A percentile compares a stretch with the other conserved stretches of the same genome.
Evolutionary conservation across 1,140 invertebrate species (phyloP).

Genomic region (Pogonomyrmex barbatus): DNA sequence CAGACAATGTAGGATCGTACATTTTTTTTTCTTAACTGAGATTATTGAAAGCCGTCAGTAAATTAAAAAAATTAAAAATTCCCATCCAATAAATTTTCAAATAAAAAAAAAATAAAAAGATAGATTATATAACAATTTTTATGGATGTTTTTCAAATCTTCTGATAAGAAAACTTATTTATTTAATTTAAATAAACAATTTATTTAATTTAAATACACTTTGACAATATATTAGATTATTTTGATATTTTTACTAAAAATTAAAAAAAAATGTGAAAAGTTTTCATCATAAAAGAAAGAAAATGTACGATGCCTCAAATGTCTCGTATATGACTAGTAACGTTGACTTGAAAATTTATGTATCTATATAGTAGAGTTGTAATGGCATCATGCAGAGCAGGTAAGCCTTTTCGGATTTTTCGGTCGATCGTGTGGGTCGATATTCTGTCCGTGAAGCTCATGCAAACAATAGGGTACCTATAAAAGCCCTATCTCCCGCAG

Average conservation of each 20-base stretch:
- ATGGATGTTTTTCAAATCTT: neutral
- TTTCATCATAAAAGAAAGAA: slow-evolving; percentile 17
- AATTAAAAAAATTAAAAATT: neutral
- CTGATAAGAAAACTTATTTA: neutral
- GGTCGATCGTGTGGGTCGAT: slow-evolving; percentile 75
- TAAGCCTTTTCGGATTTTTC: slow-evolving; percentile 73
- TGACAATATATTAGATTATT: neutral
- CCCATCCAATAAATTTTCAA: neutral
- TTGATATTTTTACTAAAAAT: neutral
- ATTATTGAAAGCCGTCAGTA: neutral
- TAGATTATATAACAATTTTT: neutral
- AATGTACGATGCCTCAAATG: slow-evolving; percentile 38
- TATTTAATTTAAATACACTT: neutral
- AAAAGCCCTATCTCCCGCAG: slow-evolving; percentile 93
- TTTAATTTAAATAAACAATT: slow-evolving; percentile 7
- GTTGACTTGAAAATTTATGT: slow-evolving; percentile 48
- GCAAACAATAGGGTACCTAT: slow-evolving; percentile 84
- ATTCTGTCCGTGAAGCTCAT: slow-evolving; percentile 76
- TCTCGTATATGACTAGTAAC: slow-evolving; percentile 56
- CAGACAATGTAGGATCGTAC: slow-evolving; percentile 16
- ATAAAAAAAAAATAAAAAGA: neutral
- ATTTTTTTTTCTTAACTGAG: neutral
- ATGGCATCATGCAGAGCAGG: slow-evolving; percentile 77
- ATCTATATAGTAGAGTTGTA: slow-evolving; percentile 66
- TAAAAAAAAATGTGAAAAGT: neutral